These are phyloP conservation scores for Aleiodes sp. DNA, from an alignment of 1,140 invertebrate genomes.

Conservation along the genomic window DNA sequence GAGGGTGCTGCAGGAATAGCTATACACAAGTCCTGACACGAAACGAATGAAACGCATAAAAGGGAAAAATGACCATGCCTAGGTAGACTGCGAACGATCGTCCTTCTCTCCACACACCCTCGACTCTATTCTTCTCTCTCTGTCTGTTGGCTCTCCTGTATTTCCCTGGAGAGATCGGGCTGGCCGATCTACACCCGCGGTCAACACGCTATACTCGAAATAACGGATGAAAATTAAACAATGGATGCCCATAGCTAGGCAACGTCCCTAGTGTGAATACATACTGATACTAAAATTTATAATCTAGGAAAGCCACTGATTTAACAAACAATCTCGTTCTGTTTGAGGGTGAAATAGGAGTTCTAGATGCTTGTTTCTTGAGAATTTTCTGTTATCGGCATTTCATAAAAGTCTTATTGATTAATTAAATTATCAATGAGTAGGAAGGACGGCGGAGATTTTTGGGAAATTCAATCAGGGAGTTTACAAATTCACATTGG, in stretches of 20 bases:
- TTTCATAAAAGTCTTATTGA: no score
- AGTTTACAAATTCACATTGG: no score
- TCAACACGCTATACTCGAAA: constrained; percentile 28
- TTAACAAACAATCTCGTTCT: neutral
- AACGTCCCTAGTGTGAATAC: neutral
- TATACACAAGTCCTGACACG: constrained; percentile 48
- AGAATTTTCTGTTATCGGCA: no score
- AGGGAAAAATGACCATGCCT: constrained; percentile 59
- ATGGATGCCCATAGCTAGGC: constrained; percentile 29
- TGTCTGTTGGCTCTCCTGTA: constrained; percentile 49
- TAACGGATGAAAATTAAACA: constrained; percentile 57
- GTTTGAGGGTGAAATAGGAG: no score
- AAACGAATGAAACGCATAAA: constrained; percentile 62
- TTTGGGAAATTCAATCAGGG: no score
- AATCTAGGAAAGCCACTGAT: neutral
- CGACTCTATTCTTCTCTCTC: no score
- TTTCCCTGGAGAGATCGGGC: constrained; percentile 55
- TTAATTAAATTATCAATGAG: no score
- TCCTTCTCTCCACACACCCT: neutral
- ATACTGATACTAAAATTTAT: neutral
- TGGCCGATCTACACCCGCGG: constrained; percentile 26
- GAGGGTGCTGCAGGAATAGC: constrained; percentile 1
- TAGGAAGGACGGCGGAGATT: no score
- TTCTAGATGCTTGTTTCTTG: no score
- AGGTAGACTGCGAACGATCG: neutral